Conservation (phyloP, 2,888 invertebrate genomes). For the Scaptomyza caliginosa region DNA sequence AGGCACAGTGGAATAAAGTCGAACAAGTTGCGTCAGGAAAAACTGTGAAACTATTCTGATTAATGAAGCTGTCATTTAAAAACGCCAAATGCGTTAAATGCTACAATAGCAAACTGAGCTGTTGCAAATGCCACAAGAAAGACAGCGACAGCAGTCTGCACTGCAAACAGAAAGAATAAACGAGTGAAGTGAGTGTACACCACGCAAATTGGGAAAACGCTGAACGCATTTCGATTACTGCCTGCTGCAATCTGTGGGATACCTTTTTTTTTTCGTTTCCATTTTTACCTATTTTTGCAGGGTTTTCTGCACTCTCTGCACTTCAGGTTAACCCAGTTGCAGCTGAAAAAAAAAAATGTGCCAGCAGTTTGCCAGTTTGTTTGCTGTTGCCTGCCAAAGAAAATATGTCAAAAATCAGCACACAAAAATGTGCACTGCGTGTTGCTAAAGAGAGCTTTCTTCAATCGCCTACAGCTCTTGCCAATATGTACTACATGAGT, state of each 20-base stretch:
- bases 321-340: conserved; percentile 67
- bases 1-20: background rate
- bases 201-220: conserved; percentile 63
- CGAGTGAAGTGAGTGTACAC: background rate
- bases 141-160: background rate
- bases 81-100: conserved; percentile 35
- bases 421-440: too few relatives aligned
- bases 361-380: conserved; percentile 57
- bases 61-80: conserved; percentile 79
- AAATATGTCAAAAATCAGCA: conserved; percentile 78
- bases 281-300: conserved; percentile 24
- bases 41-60: conserved; percentile 47
- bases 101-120: conserved; percentile 68
- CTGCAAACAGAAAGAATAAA: background rate
- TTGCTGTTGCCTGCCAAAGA: conserved; percentile 59
- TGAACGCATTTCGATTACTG: conserved; percentile 59
- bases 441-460: conserved; percentile 33
- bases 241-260: conserved; percentile 53
- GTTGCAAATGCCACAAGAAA: conserved; percentile 50
- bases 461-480: conserved; percentile 65
- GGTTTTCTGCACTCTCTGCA: conserved; percentile 61
- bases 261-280: conserved; percentile 21
- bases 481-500: conserved; percentile 12
- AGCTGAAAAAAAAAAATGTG: conserved; percentile 38
- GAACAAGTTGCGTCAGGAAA: background rate